Evolutionary conservation across 2,113 vertebrate genomes (phyloP).

Genomic region (Epinephelus moara): DNA sequence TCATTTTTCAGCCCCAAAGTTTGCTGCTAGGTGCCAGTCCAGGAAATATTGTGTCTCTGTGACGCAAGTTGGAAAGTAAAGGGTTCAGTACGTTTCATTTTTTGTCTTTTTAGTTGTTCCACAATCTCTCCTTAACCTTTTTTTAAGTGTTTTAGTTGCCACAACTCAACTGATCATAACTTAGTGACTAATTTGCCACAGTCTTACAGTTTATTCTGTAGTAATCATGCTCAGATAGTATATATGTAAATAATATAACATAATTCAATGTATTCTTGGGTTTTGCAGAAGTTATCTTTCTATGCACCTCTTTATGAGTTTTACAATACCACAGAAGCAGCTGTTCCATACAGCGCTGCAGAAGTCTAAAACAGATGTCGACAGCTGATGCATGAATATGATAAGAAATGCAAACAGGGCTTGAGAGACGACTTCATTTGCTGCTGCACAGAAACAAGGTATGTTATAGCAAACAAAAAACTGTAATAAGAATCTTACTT

Average conservation of each 20-base stretch:
- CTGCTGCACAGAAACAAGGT: neutral
- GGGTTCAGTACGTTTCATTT: neutral
- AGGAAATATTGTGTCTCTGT: neutral
- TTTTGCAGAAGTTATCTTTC: too few species aligned
- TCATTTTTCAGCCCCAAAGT: too few species aligned
- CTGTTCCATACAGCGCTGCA: neutral
- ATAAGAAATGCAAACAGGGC: neutral
- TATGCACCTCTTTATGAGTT: neutral
- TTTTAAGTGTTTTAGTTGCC: too few species aligned
- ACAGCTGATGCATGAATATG: neutral
- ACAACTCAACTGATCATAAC: too few species aligned
- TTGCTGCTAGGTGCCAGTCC: neutral
- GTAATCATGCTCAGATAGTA: neutral
- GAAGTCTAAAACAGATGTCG: neutral
- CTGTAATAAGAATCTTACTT: neutral
- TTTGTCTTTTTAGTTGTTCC: neutral
- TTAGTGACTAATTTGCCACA: too few species aligned
- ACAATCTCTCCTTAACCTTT: neutral
- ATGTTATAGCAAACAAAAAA: neutral
- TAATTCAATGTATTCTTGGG: too few species aligned
- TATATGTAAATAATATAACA: neutral
- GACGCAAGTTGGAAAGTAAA: neutral
- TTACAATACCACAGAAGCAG: neutral
- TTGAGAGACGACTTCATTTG: neutral
- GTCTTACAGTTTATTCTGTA: neutral